Conservation (phyloP, 2,888 invertebrate species). For the Pilophorus perplexus region DNA sequence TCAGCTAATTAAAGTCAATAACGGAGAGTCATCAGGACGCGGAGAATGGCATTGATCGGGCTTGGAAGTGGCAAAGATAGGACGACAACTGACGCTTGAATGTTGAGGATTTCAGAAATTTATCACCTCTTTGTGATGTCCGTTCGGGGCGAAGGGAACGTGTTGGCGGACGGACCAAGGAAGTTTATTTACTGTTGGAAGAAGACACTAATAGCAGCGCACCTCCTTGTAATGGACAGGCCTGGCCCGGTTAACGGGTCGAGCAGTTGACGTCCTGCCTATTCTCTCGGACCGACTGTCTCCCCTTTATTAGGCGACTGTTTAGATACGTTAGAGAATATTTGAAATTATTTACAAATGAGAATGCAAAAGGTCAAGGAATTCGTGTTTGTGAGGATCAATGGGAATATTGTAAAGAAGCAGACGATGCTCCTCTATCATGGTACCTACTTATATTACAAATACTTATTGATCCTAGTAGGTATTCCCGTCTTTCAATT, state of each 20-base stretch:
- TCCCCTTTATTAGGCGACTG: constrained; percentile 26
- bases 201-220: constrained; percentile 42
- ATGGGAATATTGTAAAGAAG: too few relatives aligned
- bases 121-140: constrained; percentile 42
- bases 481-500: too few relatives aligned
- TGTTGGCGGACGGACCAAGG: constrained; percentile 37
- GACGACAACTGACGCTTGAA: constrained; percentile 31
- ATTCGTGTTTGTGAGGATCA: too few relatives aligned
- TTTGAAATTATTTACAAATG: constrained; percentile 26
- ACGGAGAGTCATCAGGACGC: not conserved
- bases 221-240: constrained; percentile 36
- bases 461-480: too few relatives aligned
- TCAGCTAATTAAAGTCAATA: constrained; percentile 13
- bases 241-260: constrained; percentile 9
- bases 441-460: too few relatives aligned
- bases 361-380: too few relatives aligned
- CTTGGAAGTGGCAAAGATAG: constrained; percentile 30
- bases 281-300: constrained; percentile 16
- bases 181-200: constrained; percentile 41
- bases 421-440: too few relatives aligned
- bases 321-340: constrained; percentile 12
- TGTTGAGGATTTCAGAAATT: constrained; percentile 37
- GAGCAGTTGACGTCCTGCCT: constrained; percentile 21
- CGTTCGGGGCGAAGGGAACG: constrained; percentile 19
- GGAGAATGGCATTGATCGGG: constrained; percentile 18